phyloP scores from a whole-genome alignment of 2,797 vertebrate species.

The Gallinago solitaria region DNA sequence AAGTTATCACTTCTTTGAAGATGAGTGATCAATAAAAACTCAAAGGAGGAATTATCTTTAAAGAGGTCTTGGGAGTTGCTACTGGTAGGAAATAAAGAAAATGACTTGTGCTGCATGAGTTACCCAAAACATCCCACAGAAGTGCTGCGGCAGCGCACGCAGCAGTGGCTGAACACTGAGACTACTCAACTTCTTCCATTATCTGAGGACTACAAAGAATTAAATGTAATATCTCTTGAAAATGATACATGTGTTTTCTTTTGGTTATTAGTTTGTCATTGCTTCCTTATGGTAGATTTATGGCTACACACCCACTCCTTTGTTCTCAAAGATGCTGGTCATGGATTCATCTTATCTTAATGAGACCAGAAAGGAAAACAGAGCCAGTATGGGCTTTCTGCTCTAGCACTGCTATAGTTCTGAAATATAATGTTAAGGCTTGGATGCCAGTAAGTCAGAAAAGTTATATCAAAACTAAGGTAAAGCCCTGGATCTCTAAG shows the following conservation, averaged over 20 bases:
- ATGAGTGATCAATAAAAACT: conserved; percentile 21
- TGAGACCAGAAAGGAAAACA: not conserved
- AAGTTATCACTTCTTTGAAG: conserved; percentile 41
- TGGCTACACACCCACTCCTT: not conserved
- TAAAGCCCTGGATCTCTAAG: not conserved
- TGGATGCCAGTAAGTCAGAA: not conserved
- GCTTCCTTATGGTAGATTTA: not conserved
- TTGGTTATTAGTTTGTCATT: not conserved
- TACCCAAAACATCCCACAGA: not conserved
- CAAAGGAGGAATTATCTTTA: not conserved
- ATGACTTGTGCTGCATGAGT: not conserved
- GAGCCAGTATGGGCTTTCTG: not conserved
- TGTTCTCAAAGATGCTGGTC: not conserved
- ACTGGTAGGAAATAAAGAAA: not conserved
- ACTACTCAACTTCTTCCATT: not conserved
- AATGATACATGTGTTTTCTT: accelerated
- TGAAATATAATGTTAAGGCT: accelerated
- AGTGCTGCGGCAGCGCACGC: accelerated
- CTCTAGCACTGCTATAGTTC: not conserved
- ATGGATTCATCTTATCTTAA: not conserved
- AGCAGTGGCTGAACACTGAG: not conserved
- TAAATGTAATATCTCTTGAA: not conserved
- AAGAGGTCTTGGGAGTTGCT: not conserved
- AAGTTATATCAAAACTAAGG: not conserved
- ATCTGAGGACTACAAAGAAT: not conserved